A percentile compares a stretch with the other conserved stretches of the same genome.
Conservation (phyloP, 1,140 invertebrate genomes). For the Drosophila triauraria region DNA sequence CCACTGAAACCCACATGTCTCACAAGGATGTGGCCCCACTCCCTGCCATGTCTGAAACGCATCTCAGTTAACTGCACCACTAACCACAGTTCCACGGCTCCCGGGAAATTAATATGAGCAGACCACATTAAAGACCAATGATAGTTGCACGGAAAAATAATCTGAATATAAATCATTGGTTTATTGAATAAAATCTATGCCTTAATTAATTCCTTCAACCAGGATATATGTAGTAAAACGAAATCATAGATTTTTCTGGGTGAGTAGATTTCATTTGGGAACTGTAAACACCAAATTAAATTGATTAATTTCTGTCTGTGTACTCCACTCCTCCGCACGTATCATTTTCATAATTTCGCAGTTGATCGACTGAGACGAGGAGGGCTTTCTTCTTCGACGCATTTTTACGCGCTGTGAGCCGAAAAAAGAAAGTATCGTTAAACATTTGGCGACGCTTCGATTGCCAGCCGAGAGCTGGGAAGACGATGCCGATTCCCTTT, state of each 20-base stretch:
- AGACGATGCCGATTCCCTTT: constrained; percentile 42
- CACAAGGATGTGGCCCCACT: constrained; percentile 28
- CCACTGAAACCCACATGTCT: constrained; percentile 26
- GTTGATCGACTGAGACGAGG: constrained; percentile 63
- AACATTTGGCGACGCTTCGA: constrained; percentile 56
- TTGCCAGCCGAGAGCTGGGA: constrained; percentile 36
- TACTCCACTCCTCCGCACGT: constrained; percentile 38
- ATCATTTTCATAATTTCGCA: constrained; percentile 69
- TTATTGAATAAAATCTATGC: not conserved
- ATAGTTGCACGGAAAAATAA: constrained; percentile 49
- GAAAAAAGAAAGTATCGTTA: constrained; percentile 75
- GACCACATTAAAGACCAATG: constrained; percentile 30
- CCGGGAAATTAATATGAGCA: constrained; percentile 44
- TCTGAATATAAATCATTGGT: not conserved
- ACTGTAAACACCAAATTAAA: not conserved
- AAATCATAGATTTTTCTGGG: not conserved
- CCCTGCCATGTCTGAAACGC: constrained; percentile 8
- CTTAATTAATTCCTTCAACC: not conserved
- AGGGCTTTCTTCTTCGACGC: constrained; percentile 69
- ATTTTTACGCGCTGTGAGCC: constrained; percentile 45
- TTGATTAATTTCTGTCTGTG: constrained; percentile 13
- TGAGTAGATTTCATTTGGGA: constrained; percentile 1
- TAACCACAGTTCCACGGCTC: constrained; percentile 60
- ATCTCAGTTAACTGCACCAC: constrained; percentile 60
- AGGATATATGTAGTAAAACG: not conserved